A percentile compares a stretch with the other conserved stretches of the same genome.
These are phyloP conservation scores for Ceratothoa steindachneri DNA, from an alignment of 2,888 invertebrate species.

Conservation along the genomic window DNA sequence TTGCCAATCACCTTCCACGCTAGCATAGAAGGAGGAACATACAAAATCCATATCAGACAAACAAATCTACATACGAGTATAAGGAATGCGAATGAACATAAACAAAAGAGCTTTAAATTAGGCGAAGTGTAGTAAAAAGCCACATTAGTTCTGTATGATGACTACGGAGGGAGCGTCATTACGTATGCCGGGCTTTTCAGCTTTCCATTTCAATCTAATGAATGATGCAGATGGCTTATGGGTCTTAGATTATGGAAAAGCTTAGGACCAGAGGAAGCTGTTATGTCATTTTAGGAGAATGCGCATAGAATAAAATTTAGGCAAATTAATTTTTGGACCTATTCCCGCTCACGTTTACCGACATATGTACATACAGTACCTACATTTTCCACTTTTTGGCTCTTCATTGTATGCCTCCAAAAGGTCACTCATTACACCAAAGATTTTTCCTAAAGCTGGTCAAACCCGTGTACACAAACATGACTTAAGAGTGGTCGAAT, in stretches of 20 bases:
- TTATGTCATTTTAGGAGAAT: background rate
- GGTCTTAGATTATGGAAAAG: background rate
- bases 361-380: too few species aligned
- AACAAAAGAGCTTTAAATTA: background rate
- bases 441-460: too few species aligned
- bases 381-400: too few species aligned
- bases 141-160: background rate
- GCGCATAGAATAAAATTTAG: background rate
- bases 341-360: too few species aligned
- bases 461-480: too few species aligned
- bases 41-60: too few species aligned
- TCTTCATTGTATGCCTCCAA: too few species aligned
- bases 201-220: background rate
- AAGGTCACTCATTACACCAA: too few species aligned
- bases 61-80: too few species aligned
- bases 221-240: background rate
- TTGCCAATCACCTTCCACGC: too few species aligned
- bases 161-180: background rate
- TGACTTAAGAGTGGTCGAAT: too few species aligned
- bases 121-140: background rate
- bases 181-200: background rate
- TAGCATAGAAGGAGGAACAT: too few species aligned
- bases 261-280: background rate
- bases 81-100: background rate
- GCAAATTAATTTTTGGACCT: background rate